Conservation (phyloP, 1,140 invertebrate genomes). For the Neodiprion virginianus region DNA sequence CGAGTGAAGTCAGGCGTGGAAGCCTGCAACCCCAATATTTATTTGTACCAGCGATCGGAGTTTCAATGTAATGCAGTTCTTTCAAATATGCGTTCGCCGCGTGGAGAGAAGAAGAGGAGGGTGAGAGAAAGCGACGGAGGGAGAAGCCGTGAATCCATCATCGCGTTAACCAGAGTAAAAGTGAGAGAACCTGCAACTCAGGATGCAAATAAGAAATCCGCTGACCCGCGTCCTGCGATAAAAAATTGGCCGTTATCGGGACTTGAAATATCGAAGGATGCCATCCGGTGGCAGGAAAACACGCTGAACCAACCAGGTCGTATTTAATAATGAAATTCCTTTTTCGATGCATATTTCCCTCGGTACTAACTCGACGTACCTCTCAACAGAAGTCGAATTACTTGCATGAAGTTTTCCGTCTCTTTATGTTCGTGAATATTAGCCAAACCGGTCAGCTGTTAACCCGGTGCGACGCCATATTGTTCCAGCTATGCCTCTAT, state of each 20-base stretch:
- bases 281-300: too few relatives aligned
- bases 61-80: slow-evolving; percentile 7
- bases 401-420: too few relatives aligned
- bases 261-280: too few relatives aligned
- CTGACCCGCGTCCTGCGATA: slow-evolving; percentile 39
- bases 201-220: slow-evolving; percentile 25
- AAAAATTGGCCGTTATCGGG: slow-evolving; percentile 20
- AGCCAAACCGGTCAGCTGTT: too few relatives aligned
- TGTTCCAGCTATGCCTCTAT: too few relatives aligned
- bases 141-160: slow-evolving; percentile 49
- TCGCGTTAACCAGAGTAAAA: slow-evolving; percentile 51
- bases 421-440: too few relatives aligned
- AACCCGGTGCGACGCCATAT: too few relatives aligned
- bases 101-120: slow-evolving; percentile 16
- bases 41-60: slow-evolving; percentile 18
- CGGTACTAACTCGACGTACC: too few relatives aligned
- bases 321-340: too few relatives aligned
- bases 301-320: too few relatives aligned
- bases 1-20: slow-evolving; percentile 8
- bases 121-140: slow-evolving; percentile 24
- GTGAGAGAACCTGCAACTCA: slow-evolving; percentile 24
- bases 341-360: too few relatives aligned
- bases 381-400: too few relatives aligned
- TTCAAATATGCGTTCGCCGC: slow-evolving; percentile 11
- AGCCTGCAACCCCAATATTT: slow-evolving; percentile 12